phyloP scores from a whole-genome alignment of 2,797 vertebrate genomes.

The Podarcis lilfordi region DNA sequence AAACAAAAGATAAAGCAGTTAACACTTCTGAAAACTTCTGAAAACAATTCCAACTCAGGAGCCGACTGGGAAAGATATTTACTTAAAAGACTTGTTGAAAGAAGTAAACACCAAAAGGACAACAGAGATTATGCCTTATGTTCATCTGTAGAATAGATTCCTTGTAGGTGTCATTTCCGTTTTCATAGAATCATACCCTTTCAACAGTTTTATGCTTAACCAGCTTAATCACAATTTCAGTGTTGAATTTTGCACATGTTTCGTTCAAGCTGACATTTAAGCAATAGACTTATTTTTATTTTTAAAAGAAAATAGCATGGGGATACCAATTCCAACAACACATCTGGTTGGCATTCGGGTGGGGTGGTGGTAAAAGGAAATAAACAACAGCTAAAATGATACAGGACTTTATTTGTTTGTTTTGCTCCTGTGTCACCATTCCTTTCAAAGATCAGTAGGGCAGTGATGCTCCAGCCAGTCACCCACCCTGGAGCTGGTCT shows the following conservation, averaged over 20 bases:
- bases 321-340: not conserved
- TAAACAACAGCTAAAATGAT: not conserved
- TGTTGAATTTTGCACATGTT: not conserved
- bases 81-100: too few relatives aligned
- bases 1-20: too few relatives aligned
- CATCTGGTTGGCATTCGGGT: not conserved
- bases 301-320: not conserved
- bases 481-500: too few relatives aligned
- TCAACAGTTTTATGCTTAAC: not conserved
- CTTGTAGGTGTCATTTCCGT: not conserved
- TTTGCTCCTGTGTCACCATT: not conserved
- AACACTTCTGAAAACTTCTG: too few relatives aligned
- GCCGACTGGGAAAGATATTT: too few relatives aligned
- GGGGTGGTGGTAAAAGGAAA: not conserved
- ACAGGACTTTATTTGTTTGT: not conserved
- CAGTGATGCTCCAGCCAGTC: too few relatives aligned
- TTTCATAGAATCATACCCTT: not conserved
- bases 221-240: not conserved
- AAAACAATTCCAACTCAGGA: too few relatives aligned
- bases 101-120: too few relatives aligned
- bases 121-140: too few relatives aligned
- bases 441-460: not conserved
- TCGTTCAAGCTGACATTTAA: constrained; percentile 10
- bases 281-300: not conserved
- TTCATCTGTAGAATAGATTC: not conserved